Base-by-base conservation (phyloP, 2,113 vertebrate species). In the Boleophthalmus pectinirostris region DNA sequence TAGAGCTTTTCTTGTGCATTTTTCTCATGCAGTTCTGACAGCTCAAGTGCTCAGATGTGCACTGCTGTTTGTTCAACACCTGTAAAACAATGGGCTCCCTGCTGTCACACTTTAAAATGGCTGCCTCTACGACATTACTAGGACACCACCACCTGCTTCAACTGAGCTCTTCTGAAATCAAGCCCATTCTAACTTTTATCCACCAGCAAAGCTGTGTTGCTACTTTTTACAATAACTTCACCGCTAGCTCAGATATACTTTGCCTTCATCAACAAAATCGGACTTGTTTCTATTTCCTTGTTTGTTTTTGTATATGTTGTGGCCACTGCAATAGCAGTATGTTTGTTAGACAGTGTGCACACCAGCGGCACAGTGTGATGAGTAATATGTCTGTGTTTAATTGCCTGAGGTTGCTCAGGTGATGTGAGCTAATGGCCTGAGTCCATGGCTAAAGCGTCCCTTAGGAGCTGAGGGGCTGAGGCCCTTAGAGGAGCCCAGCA, bases 41-140 rank as follows among this genome's bases (percentile, higher is more conserved):
- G 70, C 75, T 73, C 73, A 56, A 20, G 60, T 43, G 60, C 49
- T 70, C 35, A 2, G 12, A 66, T 57, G 61, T 72, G 21, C 1
- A 14, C 21, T 68, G 60, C 67, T 18, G 12, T 12, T 13, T 63
- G 61, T 69, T 75, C 85, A 81, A 78, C 83, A 81, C 75, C 82
- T 80, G 79, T 81, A 78, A 75, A 81, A 75, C 61, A 75, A 54
- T 58, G 74, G 58, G 81, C 82, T 82, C 58, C 68, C 56, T 18
- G 72, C 83, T 82, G 78, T 86, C 84, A 79, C 66, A 20, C 66
- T 70, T 76, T 25, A 38, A 78, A 81, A 69, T 68, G 3, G 45
- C 38, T 73, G 65, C 82, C 82, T 86, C 70, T 73, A 70, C 69
- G 77, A 82, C 88, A 82, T 85, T 81, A 85, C 54, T 74, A 72